Evolutionary conservation across 2,888 invertebrate species (phyloP).

Genomic region (Netelia fuscicornis): DNA sequence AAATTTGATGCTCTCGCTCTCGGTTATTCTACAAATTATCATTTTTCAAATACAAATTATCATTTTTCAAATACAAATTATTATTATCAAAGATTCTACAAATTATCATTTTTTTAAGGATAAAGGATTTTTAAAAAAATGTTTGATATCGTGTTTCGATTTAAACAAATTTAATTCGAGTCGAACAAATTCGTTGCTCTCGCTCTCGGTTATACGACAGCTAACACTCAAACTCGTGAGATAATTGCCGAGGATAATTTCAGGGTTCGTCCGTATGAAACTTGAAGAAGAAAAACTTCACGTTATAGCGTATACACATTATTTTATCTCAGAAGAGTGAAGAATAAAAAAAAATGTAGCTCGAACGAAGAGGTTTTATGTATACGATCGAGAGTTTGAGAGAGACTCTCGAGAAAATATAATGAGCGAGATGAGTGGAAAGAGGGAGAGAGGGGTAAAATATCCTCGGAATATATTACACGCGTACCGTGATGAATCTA

Average conservation of each 20-base stretch:
- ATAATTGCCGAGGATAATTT: constrained; percentile 41
- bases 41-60: too few relatives aligned
- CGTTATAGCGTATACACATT: constrained; percentile 27
- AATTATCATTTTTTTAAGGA: background rate
- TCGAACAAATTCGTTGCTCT: constrained; percentile 7
- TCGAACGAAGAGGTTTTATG: constrained; percentile 29
- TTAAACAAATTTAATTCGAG: background rate
- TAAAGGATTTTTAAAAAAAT: background rate
- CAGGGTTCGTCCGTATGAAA: constrained; percentile 2
- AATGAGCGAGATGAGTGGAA: constrained; percentile 23
- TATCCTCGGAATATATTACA: constrained; percentile 42
- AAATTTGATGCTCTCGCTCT: constrained; percentile 5
- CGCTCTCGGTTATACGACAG: background rate
- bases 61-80: too few relatives aligned
- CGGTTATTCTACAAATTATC: background rate
- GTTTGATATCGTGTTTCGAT: background rate
- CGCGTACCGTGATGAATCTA: constrained; percentile 71
- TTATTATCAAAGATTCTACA: too few relatives aligned
- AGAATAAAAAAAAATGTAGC: constrained; percentile 25
- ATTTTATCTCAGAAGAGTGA: constrained; percentile 19
- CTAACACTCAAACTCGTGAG: background rate
- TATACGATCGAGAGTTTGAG: constrained; percentile 7
- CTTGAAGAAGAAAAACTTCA: background rate
- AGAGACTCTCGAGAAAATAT: constrained; percentile 40
- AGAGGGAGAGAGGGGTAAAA: background rate